phyloP scores from a whole-genome alignment of 1,140 invertebrate species.

The Panagrolaimus sp. region DNA sequence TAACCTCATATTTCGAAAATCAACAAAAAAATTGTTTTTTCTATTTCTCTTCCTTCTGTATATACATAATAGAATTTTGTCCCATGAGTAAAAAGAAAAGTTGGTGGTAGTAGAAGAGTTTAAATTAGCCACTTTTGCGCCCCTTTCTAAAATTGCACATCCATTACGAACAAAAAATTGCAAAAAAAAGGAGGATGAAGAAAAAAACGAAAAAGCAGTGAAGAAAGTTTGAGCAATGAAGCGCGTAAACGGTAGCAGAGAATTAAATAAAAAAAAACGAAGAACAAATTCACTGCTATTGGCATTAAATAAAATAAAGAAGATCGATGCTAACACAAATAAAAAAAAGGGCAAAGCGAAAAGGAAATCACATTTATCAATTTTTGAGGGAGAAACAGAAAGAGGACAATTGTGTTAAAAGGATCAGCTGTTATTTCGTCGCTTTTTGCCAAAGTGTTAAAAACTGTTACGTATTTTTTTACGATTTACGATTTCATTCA shows the following conservation, averaged over 20 bases:
- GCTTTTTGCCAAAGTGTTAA: no score
- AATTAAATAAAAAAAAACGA: constrained; percentile 13
- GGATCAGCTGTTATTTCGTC: no score
- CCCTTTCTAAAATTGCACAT: constrained; percentile 11
- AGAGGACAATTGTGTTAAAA: neutral
- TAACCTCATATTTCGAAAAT: neutral
- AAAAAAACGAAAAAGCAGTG: neutral
- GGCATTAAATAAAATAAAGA: neutral
- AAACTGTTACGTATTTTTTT: no score
- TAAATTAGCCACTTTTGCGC: constrained; percentile 11
- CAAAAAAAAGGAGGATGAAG: neutral
- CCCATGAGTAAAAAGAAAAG: neutral
- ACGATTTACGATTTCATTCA: no score
- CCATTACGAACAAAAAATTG: constrained; percentile 4
- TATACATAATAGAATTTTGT: neutral
- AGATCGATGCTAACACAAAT: neutral
- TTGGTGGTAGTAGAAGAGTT: neutral
- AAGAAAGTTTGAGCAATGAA: neutral
- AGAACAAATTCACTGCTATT: neutral
- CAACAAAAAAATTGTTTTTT: constrained; percentile 4
- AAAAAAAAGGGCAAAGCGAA: neutral
- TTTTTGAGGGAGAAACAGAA: neutral
- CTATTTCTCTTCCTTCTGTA: neutral
- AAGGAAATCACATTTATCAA: constrained; percentile 9
- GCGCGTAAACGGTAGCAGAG: constrained; percentile 8